phyloP scores from a whole-genome alignment of 2,797 vertebrate species.

The Alectoris magna region DNA sequence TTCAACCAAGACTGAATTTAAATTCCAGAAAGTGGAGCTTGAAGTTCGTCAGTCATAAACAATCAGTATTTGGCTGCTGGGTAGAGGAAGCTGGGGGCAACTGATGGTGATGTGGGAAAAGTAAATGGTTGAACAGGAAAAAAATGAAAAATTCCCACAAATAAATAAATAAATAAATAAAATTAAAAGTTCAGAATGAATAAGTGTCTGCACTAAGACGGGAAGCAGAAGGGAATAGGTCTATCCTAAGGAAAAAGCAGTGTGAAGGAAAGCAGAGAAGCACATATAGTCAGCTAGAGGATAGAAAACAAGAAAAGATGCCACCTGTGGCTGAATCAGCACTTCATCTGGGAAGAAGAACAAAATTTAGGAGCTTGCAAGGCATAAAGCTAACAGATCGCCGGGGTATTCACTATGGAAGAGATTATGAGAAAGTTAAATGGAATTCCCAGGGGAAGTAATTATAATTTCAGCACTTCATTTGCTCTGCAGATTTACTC shows the following conservation, averaged over 20 bases:
- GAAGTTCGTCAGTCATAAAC: neutral
- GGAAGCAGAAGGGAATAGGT: neutral
- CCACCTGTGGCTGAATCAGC: neutral
- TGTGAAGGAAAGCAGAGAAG: neutral
- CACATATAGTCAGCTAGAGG: neutral
- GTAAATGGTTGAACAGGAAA: neutral
- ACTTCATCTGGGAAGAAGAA: neutral
- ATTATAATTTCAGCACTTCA: constrained; percentile 43
- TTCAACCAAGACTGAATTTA: constrained; percentile 3
- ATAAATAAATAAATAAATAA: neutral
- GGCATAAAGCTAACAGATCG: constrained; percentile 25
- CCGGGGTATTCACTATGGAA: neutral
- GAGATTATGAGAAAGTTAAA: constrained; percentile 21
- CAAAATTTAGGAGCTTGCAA: constrained; percentile 1
- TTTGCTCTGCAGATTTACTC: neutral
- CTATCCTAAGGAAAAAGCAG: neutral
- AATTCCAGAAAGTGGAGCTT: neutral
- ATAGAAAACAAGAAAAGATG: neutral
- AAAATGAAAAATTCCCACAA: neutral
- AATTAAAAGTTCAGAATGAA: neutral
- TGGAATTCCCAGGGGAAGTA: constrained; percentile 29
- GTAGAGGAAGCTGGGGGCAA: constrained; percentile 18
- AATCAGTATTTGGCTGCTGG: constrained; percentile 35
- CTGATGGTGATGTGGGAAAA: neutral
- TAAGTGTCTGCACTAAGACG: neutral